These are phyloP conservation scores for Melinopterus prodromus DNA, from an alignment of 2,888 invertebrate genomes.

Conservation along the genomic window DNA sequence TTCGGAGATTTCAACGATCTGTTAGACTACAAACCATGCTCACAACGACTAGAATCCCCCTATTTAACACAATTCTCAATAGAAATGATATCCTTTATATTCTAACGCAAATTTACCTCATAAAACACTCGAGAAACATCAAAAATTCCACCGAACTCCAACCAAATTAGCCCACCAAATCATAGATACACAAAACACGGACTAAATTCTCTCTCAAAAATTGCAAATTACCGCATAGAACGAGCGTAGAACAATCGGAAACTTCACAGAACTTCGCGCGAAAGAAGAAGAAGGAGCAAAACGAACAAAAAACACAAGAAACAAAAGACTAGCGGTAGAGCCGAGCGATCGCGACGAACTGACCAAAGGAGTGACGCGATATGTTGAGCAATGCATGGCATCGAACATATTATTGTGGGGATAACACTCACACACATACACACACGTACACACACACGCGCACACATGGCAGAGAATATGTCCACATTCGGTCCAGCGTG, in stretches of 20 bases:
- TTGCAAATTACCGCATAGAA: neutral
- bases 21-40: too few relatives aligned
- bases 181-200: neutral
- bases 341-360: neutral
- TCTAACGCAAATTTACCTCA: neutral
- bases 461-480: constrained; percentile 13
- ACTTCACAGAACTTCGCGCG: neutral
- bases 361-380: neutral
- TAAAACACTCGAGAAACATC: neutral
- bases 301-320: neutral
- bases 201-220: neutral
- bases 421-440: neutral
- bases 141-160: neutral
- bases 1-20: too few relatives aligned
- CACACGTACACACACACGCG: constrained; percentile 1
- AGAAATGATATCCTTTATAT: too few relatives aligned
- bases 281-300: neutral
- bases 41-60: too few relatives aligned
- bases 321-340: neutral
- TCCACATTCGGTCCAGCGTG: constrained; percentile 25
- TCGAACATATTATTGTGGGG: neutral
- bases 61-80: too few relatives aligned
- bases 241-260: neutral
- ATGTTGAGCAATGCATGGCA: neutral
- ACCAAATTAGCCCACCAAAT: neutral